Conservation (phyloP, 1,140 invertebrate genomes). For the Apis mellifera region DNA sequence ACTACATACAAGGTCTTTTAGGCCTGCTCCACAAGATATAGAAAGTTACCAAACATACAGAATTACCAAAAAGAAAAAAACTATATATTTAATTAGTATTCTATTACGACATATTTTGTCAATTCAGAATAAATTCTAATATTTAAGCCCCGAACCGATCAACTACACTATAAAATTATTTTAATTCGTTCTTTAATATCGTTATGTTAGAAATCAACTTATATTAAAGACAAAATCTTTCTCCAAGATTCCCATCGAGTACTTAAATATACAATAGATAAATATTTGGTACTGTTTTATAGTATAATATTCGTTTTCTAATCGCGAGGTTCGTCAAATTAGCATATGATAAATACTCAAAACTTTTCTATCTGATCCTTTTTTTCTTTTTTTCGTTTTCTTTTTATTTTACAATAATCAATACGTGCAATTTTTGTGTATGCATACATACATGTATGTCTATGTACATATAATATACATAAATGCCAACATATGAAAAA, state of each 20-base stretch:
- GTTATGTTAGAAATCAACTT: background rate
- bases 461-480: background rate
- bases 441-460: background rate
- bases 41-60: background rate
- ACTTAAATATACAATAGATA: constrained; percentile 56
- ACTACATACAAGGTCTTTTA: constrained; percentile 46
- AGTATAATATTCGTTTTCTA: constrained; percentile 29
- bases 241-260: background rate
- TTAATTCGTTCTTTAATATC: background rate
- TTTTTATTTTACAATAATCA: constrained; percentile 5
- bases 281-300: constrained; percentile 44
- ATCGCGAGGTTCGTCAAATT: constrained; percentile 49
- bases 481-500: constrained; percentile 48
- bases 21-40: constrained; percentile 47
- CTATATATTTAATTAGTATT: constrained; percentile 13
- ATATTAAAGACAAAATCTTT: background rate
- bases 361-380: background rate
- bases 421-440: constrained; percentile 4
- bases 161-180: background rate
- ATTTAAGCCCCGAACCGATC: background rate
- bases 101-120: constrained; percentile 11
- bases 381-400: background rate
- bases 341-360: constrained; percentile 24
- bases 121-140: background rate
- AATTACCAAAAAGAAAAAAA: background rate